Conservation (phyloP, 2,888 invertebrate genomes). For the Rhagonycha lutea region DNA sequence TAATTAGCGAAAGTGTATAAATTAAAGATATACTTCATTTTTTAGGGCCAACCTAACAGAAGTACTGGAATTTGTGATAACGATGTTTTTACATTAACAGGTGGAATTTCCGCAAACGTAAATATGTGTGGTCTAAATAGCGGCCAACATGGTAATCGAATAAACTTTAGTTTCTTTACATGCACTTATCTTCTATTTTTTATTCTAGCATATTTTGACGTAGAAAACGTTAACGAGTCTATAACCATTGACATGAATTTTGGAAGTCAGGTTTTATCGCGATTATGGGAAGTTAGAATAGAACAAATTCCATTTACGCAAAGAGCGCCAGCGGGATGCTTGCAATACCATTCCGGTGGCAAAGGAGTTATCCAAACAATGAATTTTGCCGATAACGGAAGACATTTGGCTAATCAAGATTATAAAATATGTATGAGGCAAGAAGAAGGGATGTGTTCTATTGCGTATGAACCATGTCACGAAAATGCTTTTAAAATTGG, state of each 20-base stretch:
- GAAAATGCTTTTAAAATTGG: constrained; percentile 78
- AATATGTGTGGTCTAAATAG: constrained; percentile 81
- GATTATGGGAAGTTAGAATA: constrained; percentile 80
- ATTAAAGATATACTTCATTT: constrained; percentile 25
- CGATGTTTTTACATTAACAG: constrained; percentile 67
- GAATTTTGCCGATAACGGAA: constrained; percentile 81
- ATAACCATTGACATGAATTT: constrained; percentile 61
- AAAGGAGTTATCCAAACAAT: constrained; percentile 73
- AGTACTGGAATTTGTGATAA: constrained; percentile 79
- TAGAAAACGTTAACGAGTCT: constrained; percentile 60
- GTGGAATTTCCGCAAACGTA: constrained; percentile 64
- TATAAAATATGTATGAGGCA: constrained; percentile 77
- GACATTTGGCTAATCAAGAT: constrained; percentile 78
- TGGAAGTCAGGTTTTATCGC: constrained; percentile 65
- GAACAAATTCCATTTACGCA: constrained; percentile 77
- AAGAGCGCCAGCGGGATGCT: constrained; percentile 76
- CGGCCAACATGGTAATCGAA: constrained; percentile 75
- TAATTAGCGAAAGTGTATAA: neutral
- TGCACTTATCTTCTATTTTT: neutral
- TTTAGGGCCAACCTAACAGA: constrained; percentile 81
- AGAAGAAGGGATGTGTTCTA: constrained; percentile 72
- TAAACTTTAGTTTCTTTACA: neutral
- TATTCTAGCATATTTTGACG: constrained; percentile 71
- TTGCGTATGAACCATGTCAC: constrained; percentile 77
- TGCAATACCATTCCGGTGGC: constrained; percentile 70